phyloP scores from a whole-genome alignment of 2,888 invertebrate genomes.

The Cordilura impudica region DNA sequence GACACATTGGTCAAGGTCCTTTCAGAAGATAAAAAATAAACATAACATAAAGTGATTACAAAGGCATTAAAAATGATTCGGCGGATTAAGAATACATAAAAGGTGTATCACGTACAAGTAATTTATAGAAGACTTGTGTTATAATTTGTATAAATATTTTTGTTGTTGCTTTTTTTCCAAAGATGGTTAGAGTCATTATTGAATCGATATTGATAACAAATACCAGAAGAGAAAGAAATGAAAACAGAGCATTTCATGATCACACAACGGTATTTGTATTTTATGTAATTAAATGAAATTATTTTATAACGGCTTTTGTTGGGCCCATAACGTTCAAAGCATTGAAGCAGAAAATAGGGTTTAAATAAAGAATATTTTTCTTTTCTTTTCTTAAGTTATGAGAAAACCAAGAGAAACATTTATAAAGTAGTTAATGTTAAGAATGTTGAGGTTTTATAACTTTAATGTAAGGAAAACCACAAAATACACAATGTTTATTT shows the following conservation, averaged over 20 bases:
- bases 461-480: neutral
- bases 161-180: neutral
- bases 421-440: neutral
- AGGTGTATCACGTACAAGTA: conserved; percentile 73
- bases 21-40: neutral
- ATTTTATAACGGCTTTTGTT: conserved; percentile 39
- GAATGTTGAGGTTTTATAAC: neutral
- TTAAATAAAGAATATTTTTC: conserved; percentile 34
- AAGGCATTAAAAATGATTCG: conserved; percentile 36
- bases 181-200: neutral
- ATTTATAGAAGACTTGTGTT: conserved; percentile 66
- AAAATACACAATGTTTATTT: neutral
- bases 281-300: conserved; percentile 21
- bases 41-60: conserved; percentile 10
- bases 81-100: conserved; percentile 31
- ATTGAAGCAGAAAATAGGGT: conserved; percentile 39
- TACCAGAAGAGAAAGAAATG: neutral
- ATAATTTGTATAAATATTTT: conserved; percentile 49
- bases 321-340: neutral
- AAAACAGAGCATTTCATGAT: neutral
- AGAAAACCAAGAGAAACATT: neutral
- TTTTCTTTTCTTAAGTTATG: neutral
- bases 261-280: conserved; percentile 6
- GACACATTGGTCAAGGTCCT: neutral
- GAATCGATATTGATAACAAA: neutral